Base-by-base conservation (phyloP, 2,797 vertebrate species). In the Sebastolobus altivelis region DNA sequence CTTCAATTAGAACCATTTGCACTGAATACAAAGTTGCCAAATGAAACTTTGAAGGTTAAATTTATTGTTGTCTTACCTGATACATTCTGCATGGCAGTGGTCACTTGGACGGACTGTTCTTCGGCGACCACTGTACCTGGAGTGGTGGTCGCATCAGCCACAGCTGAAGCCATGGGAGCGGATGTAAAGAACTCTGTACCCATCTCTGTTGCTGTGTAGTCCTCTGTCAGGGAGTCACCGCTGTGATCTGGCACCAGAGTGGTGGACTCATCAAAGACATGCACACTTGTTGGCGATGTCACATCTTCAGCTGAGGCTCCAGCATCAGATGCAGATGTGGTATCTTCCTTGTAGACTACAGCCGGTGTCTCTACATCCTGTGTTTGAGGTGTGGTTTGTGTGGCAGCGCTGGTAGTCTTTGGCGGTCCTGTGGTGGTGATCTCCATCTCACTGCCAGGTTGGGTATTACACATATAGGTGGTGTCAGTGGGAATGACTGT, bases 61-160 rank as follows among this genome's bases (percentile, higher is more conserved):
- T 5, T 2, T 79, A 63, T 68, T 62, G 13, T 68, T 62, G 13
- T 90, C 96, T 95, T 97, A 99, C 98, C 97, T 97, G 97, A 96
- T 83, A 93, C 89, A 84, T 96, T 89, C 49, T 88, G 96, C 27
- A 3, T 56, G 31, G 8, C 37, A 88, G 95, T 80, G 88, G 93
- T 96, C 69, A 95, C 62, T 90, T 92, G 95, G 90, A 94, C 82
- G 91, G 93, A 94, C 81, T 82, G 88, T 89, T 88, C 88, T 71
- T 87, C 77, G 79, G 88, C 52, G 67, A 66, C 68, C 40, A 11
- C 81, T 63, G 85, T 58, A 79, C 72, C 61, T 56, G 91, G 67
- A 74, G 85, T 62, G 77, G 86, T 79, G 78, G 94, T 92, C 37
- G 81, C 88, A 56, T 73, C 84, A 59, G 87, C 72, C 79, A 89